These are phyloP conservation scores for Sericinus montela DNA, from an alignment of 2,888 invertebrate species.

Conservation along the genomic window DNA sequence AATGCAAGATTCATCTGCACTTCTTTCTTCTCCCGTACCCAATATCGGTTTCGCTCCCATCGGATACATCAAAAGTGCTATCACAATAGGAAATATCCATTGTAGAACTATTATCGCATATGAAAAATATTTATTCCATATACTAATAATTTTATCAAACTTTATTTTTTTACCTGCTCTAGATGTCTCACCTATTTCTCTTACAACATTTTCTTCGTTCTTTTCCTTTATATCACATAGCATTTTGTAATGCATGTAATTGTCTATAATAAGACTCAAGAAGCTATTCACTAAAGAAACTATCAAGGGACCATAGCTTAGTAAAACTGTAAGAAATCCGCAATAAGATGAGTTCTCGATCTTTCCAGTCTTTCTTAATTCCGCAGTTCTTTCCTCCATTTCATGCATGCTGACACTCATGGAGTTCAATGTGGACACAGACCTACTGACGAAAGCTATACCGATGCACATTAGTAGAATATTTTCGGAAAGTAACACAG, in stretches of 20 bases:
- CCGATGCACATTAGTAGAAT: constrained; percentile 60
- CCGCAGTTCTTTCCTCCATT: constrained; percentile 41
- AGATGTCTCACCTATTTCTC: constrained; percentile 34
- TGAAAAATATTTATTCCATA: constrained; percentile 52
- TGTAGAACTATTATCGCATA: constrained; percentile 51
- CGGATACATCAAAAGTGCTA: constrained; percentile 58
- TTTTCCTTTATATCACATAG: constrained; percentile 41
- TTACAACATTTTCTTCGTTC: constrained; percentile 49
- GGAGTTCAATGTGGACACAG: constrained; percentile 41
- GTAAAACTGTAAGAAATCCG: constrained; percentile 44
- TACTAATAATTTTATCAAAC: constrained; percentile 28
- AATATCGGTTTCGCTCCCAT: constrained; percentile 47
- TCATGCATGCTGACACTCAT: constrained; percentile 38
- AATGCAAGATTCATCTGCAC: constrained; percentile 46
- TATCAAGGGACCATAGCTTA: constrained; percentile 61
- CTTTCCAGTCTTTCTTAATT: constrained; percentile 22
- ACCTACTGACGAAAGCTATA: constrained; percentile 50
- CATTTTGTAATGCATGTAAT: constrained; percentile 66
- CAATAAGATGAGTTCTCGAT: constrained; percentile 34
- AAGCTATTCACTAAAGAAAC: constrained; percentile 67
- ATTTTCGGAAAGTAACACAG: constrained; percentile 63
- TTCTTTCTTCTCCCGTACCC: constrained; percentile 36
- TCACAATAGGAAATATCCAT: constrained; percentile 57
- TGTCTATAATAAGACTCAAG: constrained; percentile 58
- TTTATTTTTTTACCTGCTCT: constrained; percentile 23